These are phyloP conservation scores for Lemur catta DNA, from an alignment of 2,797 vertebrate genomes.

Conservation along the genomic window DNA sequence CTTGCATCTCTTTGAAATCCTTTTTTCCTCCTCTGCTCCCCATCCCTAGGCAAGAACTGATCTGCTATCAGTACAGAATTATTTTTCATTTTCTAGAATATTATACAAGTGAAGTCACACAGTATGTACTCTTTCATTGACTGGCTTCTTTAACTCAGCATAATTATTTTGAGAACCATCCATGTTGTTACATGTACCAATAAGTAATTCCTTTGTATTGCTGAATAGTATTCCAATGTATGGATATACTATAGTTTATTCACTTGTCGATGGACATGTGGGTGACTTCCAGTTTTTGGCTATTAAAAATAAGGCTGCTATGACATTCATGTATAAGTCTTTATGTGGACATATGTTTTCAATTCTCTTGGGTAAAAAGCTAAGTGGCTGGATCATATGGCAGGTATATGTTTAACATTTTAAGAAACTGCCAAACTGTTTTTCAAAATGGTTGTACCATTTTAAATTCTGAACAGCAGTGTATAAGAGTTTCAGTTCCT, in stretches of 20 bases:
- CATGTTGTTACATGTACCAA: background rate
- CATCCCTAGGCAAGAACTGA: background rate
- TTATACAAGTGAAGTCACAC: background rate
- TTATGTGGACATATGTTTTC: background rate
- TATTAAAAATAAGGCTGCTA: conserved; percentile 1
- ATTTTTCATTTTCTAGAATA: conserved; percentile 16
- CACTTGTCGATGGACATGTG: background rate
- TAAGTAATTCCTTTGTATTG: background rate
- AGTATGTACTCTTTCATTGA: background rate
- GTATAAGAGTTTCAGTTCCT: background rate
- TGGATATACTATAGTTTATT: background rate
- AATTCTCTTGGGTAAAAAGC: background rate
- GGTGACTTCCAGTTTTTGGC: background rate
- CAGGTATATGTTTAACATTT: background rate
- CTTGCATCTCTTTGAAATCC: background rate
- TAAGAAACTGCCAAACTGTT: background rate
- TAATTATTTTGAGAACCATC: conserved; percentile 1
- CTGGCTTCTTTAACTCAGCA: background rate
- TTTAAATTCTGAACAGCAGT: background rate
- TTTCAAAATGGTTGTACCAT: background rate
- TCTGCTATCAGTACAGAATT: background rate
- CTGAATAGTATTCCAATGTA: background rate
- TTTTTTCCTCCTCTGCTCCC: background rate
- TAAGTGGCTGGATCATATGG: background rate
- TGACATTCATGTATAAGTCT: background rate